Base-by-base conservation (phyloP, 1,140 invertebrate species). In the Triops cancriformis region DNA sequence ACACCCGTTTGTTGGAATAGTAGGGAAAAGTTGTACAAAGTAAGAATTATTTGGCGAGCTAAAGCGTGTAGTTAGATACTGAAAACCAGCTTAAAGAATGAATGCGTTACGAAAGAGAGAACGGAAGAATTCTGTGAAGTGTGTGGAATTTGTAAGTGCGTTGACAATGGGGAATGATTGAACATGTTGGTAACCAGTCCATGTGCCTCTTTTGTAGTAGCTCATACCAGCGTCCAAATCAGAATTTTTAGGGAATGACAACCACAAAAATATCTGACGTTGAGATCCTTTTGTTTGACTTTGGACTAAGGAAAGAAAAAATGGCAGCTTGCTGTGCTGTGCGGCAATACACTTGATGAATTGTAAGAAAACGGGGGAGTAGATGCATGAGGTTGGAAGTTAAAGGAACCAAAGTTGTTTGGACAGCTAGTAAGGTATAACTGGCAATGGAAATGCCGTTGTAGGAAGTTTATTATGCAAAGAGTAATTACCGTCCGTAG, bases 161-260 rank as follows among this genome's bases (percentile, higher is more conserved):
- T 64, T 64, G 51, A 64, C 51, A 64, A 64, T 64, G 51, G 7
- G 31, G n/a, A 64, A 64, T 64, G 51, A 64, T 3, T 64, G 51
- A 64, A n/a, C 23, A 64, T 64, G 51, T 64, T 64, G 51, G 23
- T 64, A 23, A 64, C 51, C 51, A 64, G 51, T 64, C 51, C 51
- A 64, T 64, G 51, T 64, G 51, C 51, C 51, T 64, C 51, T 64
- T 64, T 64, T 64, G 51, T 64, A 64, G 51, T 64, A 64, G 51
- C 51, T 64, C 51, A 64, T 64, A 64, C 2, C 2, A 64, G 51
- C 51, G 51, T 64, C 23, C 51, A 64, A 7, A 37, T 23, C 51
- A 18, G 51, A 64, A 37, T 37, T 64, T 64, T 64, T 23, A 64
- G 51, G 18, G 14, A 64, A 64, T n/a, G 18, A 14, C 23, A 37